Conservation (phyloP, 2,797 vertebrate species). For the Chanos chanos region DNA sequence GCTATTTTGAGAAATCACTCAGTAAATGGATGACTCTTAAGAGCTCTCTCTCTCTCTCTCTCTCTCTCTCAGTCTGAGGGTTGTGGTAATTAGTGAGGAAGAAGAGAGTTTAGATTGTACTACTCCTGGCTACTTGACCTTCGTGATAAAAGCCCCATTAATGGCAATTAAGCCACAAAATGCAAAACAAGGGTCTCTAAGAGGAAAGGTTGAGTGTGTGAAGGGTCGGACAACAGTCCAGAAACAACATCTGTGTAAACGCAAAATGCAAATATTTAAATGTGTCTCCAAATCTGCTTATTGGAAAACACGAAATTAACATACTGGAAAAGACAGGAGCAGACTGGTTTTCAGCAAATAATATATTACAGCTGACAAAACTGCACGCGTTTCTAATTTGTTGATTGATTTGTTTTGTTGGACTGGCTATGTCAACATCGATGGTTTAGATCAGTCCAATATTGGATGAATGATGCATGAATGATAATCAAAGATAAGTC, state of each 20-base stretch:
- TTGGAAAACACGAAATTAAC: no score
- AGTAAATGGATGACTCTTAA: conserved; percentile 35
- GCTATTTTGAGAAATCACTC: conserved; percentile 38
- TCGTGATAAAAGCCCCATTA: conserved; percentile 43
- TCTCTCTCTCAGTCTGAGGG: conserved; percentile 4
- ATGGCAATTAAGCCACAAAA: conserved; percentile 44
- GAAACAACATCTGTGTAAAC: conserved; percentile 69
- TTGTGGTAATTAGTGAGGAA: conserved; percentile 38
- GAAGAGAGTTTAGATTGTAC: conserved; percentile 20
- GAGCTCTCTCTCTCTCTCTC: conserved; percentile 11
- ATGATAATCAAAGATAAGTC: no score
- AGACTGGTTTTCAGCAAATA: no score
- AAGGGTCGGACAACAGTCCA: conserved; percentile 21
- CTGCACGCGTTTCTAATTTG: no score
- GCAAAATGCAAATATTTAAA: no score
- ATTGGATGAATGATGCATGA: no score
- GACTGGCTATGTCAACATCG: no score
- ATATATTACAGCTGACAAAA: no score
- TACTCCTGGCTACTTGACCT: conserved; percentile 42
- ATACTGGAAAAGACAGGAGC: no score
- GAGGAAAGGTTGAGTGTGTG: conserved; percentile 11
- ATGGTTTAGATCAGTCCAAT: no score
- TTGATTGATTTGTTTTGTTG: no score
- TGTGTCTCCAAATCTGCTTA: no score
- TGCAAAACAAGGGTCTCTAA: conserved; percentile 37